Evolutionary conservation across 1,140 invertebrate genomes (phyloP).

Genomic region (Cataglyphis hispanica): DNA sequence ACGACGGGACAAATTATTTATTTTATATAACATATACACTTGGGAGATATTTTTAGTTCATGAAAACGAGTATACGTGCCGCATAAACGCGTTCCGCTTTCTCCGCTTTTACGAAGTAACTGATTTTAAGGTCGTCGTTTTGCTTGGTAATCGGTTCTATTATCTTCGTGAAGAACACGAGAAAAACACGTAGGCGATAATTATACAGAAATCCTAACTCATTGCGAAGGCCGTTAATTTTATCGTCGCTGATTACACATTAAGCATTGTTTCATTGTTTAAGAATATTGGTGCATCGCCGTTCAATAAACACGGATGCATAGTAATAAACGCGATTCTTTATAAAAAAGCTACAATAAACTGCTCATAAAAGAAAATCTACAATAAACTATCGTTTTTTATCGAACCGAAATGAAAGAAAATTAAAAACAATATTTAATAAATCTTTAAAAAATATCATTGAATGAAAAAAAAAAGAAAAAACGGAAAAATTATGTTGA

Average conservation of each 20-base stretch:
- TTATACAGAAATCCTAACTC: slow-evolving; percentile 39
- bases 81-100: slow-evolving; percentile 44
- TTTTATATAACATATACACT: slow-evolving; percentile 40
- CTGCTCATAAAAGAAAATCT: not conserved
- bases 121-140: slow-evolving; percentile 58
- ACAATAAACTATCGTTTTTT: not conserved
- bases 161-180: slow-evolving; percentile 30
- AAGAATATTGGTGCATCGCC: not conserved
- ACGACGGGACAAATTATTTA: slow-evolving; percentile 39
- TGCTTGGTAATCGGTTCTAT: slow-evolving; percentile 50
- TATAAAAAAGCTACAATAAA: not conserved
- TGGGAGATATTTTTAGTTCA: slow-evolving; percentile 32
- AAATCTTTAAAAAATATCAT: not conserved
- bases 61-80: slow-evolving; percentile 30
- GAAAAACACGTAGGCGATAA: slow-evolving; percentile 44
- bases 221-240: slow-evolving; percentile 29
- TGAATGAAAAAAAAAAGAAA: not conserved
- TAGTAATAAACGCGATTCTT: not conserved
- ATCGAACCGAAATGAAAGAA: not conserved
- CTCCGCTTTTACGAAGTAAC: slow-evolving; percentile 49
- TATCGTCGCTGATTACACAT: slow-evolving; percentile 24
- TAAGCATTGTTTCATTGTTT: slow-evolving; percentile 42
- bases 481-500: not conserved
- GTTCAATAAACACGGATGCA: slow-evolving; percentile 1
- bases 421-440: not conserved